These are phyloP conservation scores for Diglossa cyanea DNA, from an alignment of 2,797 vertebrate genomes.

Conservation along the genomic window DNA sequence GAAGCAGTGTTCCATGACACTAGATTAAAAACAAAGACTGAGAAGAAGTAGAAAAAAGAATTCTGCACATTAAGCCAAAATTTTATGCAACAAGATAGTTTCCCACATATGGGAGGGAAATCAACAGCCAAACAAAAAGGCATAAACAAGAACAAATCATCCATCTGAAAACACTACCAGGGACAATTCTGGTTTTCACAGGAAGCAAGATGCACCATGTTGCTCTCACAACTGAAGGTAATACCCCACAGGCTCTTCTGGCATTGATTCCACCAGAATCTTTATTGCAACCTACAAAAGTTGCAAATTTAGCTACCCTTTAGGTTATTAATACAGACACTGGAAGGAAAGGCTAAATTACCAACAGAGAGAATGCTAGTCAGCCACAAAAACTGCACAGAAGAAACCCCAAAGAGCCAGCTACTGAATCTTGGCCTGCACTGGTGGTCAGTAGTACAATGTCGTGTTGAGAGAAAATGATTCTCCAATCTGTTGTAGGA, in stretches of 20 bases:
- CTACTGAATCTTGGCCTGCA: background rate
- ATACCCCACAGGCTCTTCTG: background rate
- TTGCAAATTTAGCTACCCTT: background rate
- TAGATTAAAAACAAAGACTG: background rate
- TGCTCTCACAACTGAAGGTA: background rate
- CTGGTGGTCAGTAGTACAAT: background rate
- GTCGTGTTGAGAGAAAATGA: background rate
- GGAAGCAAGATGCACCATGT: background rate
- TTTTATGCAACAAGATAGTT: background rate
- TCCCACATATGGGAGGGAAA: background rate
- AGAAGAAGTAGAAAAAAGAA: background rate
- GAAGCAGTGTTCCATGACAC: conserved; percentile 7
- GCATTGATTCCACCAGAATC: background rate
- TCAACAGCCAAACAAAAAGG: background rate
- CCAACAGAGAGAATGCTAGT: background rate
- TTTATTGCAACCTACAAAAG: background rate
- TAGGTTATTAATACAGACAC: background rate
- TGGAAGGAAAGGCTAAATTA: background rate
- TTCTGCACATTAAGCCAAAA: background rate
- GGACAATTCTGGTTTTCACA: background rate
- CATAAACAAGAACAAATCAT: background rate
- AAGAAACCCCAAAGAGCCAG: background rate
- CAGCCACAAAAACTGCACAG: background rate
- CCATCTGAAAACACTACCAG: background rate
- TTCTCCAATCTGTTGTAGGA: background rate